phyloP scores from a whole-genome alignment of 1,140 invertebrate species.

The Neodiprion pinetum region DNA sequence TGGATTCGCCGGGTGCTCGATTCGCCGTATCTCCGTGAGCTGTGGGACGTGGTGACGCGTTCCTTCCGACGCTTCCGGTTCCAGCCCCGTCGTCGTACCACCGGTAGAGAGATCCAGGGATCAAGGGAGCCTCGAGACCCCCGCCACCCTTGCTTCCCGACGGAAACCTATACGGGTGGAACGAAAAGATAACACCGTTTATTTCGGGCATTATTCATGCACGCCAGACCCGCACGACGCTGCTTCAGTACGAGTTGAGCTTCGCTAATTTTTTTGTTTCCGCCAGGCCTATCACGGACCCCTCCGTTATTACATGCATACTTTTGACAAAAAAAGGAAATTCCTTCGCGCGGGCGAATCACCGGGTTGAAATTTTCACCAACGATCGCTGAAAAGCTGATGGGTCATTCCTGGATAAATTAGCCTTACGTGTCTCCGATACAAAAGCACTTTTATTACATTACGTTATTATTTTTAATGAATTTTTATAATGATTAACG shows the following conservation, averaged over 20 bases:
- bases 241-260: conserved; percentile 6
- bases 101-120: neutral
- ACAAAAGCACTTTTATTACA: too few relatives aligned
- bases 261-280: conserved; percentile 28
- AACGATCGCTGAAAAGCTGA: too few relatives aligned
- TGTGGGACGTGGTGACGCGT: conserved; percentile 4
- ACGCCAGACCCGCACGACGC: neutral
- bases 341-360: too few relatives aligned
- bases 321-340: too few relatives aligned
- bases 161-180: conserved; percentile 52
- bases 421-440: too few relatives aligned
- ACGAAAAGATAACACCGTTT: conserved; percentile 59
- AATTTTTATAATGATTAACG: too few relatives aligned
- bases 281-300: conserved; percentile 11
- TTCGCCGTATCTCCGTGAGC: neutral
- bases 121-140: too few relatives aligned
- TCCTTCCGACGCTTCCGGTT: conserved; percentile 1
- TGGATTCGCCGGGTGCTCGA: neutral
- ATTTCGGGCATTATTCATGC: conserved; percentile 53
- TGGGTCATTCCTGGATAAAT: too few relatives aligned
- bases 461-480: too few relatives aligned
- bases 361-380: too few relatives aligned
- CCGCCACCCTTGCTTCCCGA: neutral
- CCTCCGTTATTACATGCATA: neutral
- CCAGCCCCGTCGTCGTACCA: neutral